Base-by-base conservation (phyloP, 2,113 vertebrate genomes). In the Monopterus albus region DNA sequence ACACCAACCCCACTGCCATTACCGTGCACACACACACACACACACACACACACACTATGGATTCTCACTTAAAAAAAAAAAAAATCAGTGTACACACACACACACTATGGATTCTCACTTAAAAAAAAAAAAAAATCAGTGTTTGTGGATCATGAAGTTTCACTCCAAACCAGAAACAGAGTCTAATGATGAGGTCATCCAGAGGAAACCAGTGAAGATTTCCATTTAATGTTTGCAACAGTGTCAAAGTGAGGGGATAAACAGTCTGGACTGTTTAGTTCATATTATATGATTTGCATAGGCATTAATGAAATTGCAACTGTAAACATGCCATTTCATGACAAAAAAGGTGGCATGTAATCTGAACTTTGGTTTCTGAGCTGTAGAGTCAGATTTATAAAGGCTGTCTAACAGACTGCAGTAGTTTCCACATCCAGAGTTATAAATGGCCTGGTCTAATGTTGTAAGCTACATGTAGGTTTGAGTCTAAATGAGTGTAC, bases 81-180 rank as follows among this genome's bases (percentile, higher is more conserved):
- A 86, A 87, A 71, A 80, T 69, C 64, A 70, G 72, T 74, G 43
- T 83, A 45, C 75, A 46, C 20, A 53, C 38, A 57, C 60, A 43
- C 42, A 15, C 59, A 13, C 58, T 28, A 35, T 55, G 72, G 62
- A 39, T 68, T 67, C 51, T 28, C 56, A 59, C 56, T 78, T 55
- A 61, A 64, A 73, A 84, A 86, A 87, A 58, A 61, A 64, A 73
- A 84, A 86, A 87, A 71, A 80, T 69, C 64, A 70, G 72, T 74
- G 43, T 83, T 83, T 80, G 67, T 56, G 47, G 65, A 45, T 70
- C 42, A 42, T 67, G 55, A 70, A 51, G 51, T 77, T 38, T 56
- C 35, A 59, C 40, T 73, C 12, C 50, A 47, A 71, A 68, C 64
- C 72, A 79, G 58, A 72, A 79, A 78, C 53, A 75, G 31, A 55